phyloP scores from a whole-genome alignment of 2,797 vertebrate genomes.

The Microctenopoma steveboyesi region DNA sequence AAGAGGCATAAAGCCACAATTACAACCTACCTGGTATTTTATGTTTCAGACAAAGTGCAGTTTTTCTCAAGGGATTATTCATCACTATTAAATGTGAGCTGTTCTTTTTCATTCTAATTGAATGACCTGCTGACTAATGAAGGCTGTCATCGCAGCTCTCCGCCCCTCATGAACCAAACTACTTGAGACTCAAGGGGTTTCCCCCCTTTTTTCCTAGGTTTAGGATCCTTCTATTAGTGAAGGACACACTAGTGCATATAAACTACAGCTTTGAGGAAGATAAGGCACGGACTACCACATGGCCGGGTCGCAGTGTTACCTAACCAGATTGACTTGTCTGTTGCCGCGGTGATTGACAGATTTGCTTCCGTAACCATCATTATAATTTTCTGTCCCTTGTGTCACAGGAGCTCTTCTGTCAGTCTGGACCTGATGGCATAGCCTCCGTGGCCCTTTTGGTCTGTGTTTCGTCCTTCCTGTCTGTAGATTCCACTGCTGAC shows the following conservation, averaged over 20 bases:
- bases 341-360: too few species aligned
- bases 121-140: conserved; percentile 68
- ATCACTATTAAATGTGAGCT: conserved; percentile 56
- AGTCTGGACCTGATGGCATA: too few species aligned
- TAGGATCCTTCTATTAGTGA: too few species aligned
- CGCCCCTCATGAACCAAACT: conserved; percentile 42
- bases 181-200: conserved; percentile 30
- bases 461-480: too few species aligned
- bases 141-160: conserved; percentile 55
- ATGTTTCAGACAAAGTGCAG: conserved; percentile 15
- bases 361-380: too few species aligned
- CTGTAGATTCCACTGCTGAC: too few species aligned
- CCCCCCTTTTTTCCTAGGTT: neutral
- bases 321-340: too few species aligned
- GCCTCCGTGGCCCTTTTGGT: too few species aligned
- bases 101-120: conserved; percentile 37
- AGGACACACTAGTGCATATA: neutral
- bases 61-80: conserved; percentile 51
- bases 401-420: too few species aligned
- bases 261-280: neutral
- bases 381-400: too few species aligned
- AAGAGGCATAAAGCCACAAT: conserved; percentile 12
- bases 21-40: conserved; percentile 17
- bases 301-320: too few species aligned
- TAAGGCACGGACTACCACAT: too few species aligned